These are phyloP conservation scores for Mobula hypostoma DNA, from an alignment of 2,113 vertebrate species.

Conservation along the genomic window DNA sequence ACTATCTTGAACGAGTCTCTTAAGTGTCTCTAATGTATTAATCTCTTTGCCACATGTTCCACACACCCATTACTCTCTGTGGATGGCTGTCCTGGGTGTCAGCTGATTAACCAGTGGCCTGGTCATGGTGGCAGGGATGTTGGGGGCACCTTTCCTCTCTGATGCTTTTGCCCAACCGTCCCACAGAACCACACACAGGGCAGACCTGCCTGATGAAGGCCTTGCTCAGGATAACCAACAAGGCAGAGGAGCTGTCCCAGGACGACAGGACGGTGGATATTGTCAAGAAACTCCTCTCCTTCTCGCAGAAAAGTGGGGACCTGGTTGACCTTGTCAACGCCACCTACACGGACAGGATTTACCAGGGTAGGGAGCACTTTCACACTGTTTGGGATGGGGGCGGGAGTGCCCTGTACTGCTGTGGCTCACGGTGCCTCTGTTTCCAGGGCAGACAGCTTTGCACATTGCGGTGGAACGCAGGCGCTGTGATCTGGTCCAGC, in stretches of 20 bases:
- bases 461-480: constrained; percentile 69
- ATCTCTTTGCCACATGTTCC: too few species aligned
- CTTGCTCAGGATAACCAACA: constrained; percentile 64
- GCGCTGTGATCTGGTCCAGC: constrained; percentile 57
- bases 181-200: constrained; percentile 61
- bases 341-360: constrained; percentile 65
- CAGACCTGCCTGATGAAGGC: constrained; percentile 75
- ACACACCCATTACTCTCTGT: not conserved
- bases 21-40: too few species aligned
- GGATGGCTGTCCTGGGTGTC: constrained; percentile 45
- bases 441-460: constrained; percentile 63
- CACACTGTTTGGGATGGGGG: too few species aligned
- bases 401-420: too few species aligned
- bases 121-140: not conserved
- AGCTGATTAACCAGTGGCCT: not conserved
- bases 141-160: not conserved
- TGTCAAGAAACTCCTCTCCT: constrained; percentile 49
- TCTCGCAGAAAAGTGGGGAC: constrained; percentile 58
- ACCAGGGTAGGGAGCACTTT: constrained; percentile 55
- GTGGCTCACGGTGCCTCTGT: not conserved
- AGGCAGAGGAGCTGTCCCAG: constrained; percentile 54
- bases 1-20: too few species aligned
- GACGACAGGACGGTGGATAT: not conserved
- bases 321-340: constrained; percentile 63
- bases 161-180: constrained; percentile 44